Base-by-base conservation (phyloP, 1,140 invertebrate species). In the Lasioglossum baleicum region DNA sequence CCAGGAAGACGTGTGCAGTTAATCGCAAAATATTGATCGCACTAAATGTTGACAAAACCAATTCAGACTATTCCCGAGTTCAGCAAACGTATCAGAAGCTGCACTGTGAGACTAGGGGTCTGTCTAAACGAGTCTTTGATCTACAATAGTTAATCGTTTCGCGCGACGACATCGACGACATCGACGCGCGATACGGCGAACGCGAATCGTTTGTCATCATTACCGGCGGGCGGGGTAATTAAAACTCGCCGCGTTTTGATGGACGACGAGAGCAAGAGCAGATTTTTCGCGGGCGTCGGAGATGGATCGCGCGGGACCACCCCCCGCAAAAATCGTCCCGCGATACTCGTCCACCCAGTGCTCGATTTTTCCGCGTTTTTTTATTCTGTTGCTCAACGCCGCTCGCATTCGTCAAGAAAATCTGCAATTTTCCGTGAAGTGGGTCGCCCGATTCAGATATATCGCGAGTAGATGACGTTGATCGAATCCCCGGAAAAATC, bases 151-250 rank as follows among this genome's bases (percentile, higher is more conserved):
- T 48, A 48, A 48, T 48, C 15, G 22, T 20, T 7, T 15, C 26
- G 35, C 11, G 11, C 53, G 26, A 58, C 72, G 68, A 64, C 72
- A 72, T 56, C 53, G 26, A 58, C 72, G 68, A 64, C 72, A 72
- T 56, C 35, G 72, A 80, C 71, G 63, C 56, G 22, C 61, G 68
- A 78, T 72, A 72, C 75, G 56, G 67, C 48, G 6, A 63, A 56
- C 1, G 71, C 72, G 64, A 53, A 61, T 85, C 82, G 72, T 85
- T 74, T 60, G 73, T 85, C 83, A 84, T 85, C 82, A 76, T 84
- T 84, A 81, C 66, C 31, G 22, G 35, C 3, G 11, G 40, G 26
- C 17, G 40, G 13, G n/a, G 74, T 81, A 85, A 85, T 84, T 85
- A 81, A 84, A 85, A 73, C 65, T 74, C 70, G 65, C 26, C 65